Conservation (phyloP, 2,113 vertebrate genomes). For the Protobothrops mucrosquamatus region DNA sequence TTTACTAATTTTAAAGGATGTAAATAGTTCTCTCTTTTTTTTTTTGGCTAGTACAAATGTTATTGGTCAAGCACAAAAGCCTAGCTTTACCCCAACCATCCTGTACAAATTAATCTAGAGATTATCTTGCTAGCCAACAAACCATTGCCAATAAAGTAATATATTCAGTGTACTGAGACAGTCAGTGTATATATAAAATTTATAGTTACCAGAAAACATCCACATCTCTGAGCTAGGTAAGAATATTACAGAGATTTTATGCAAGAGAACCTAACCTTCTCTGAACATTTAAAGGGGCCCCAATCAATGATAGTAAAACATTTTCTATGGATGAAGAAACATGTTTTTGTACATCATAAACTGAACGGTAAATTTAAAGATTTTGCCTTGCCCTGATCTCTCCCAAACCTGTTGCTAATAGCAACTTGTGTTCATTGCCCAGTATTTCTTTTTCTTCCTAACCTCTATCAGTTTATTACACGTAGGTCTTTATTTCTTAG, state of each 20-base stretch:
- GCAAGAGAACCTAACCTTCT: not conserved
- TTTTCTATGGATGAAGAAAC: not conserved
- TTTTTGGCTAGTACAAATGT: not conserved
- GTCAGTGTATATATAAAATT: not conserved
- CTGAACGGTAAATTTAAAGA: not conserved
- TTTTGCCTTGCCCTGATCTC: fast-evolving
- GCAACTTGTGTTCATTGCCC: fast-evolving
- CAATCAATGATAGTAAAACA: not conserved
- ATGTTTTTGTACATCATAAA: not conserved
- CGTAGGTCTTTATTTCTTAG: not conserved
- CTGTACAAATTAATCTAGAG: not conserved
- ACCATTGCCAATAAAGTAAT: not conserved
- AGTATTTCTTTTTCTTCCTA: not conserved
- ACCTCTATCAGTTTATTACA: not conserved
- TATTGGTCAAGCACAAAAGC: not conserved
- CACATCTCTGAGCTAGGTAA: not conserved
- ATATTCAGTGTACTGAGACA: not conserved
- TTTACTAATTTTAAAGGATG: not conserved
- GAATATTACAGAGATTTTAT: not conserved
- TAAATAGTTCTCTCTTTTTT: too few species aligned
- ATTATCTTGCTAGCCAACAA: not conserved
- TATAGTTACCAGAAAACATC: not conserved
- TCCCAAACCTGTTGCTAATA: not conserved
- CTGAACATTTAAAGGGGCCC: not conserved
- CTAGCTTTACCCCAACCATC: not conserved